Percentiles rank a stretch among this genome's conserved stretches.
These are phyloP conservation scores for Plebejus argus DNA, from an alignment of 2,888 invertebrate species.

Conservation along the genomic window DNA sequence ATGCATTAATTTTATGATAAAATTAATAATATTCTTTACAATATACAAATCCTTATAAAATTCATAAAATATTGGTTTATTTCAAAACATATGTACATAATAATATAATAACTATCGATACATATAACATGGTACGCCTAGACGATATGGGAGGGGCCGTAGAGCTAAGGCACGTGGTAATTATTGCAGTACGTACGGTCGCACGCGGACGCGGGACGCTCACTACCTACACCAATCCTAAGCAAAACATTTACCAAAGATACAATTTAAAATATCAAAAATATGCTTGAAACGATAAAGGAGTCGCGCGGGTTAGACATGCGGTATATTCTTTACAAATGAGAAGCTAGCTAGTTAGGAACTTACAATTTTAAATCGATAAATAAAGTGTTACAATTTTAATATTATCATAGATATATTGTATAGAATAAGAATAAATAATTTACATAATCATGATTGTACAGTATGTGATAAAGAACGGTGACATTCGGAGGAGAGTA, in stretches of 20 bases:
- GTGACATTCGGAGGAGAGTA: conserved; percentile 66
- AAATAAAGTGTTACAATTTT: conserved; percentile 62
- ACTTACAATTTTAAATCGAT: conserved; percentile 76
- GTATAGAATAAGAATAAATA: conserved; percentile 68
- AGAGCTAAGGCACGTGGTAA: conserved; percentile 76
- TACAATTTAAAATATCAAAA: conserved; percentile 49
- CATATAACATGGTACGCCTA: conserved; percentile 72
- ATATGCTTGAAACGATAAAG: conserved; percentile 16
- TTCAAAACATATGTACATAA: conserved; percentile 77
- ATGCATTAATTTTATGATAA: conserved; percentile 80
- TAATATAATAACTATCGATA: conserved; percentile 75
- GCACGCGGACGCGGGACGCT: conserved; percentile 36
- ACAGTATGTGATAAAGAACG: conserved; percentile 55
- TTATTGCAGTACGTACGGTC: conserved; percentile 54
- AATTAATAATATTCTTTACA: conserved; percentile 81
- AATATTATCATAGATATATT: conserved; percentile 49
- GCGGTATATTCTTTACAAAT: conserved; percentile 41
- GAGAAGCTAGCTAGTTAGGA: conserved; percentile 78
- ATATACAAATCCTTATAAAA: conserved; percentile 81
- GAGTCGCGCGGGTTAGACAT: conserved; percentile 34
- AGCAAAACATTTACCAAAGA: conserved; percentile 56
- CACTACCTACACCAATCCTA: conserved; percentile 48
- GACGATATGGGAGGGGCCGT: conserved; percentile 76
- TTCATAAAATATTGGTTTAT: conserved; percentile 80
- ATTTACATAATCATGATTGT: conserved; percentile 69